These are phyloP conservation scores for Octonoba sinensis DNA, from an alignment of 2,888 invertebrate genomes.

Conservation along the genomic window DNA sequence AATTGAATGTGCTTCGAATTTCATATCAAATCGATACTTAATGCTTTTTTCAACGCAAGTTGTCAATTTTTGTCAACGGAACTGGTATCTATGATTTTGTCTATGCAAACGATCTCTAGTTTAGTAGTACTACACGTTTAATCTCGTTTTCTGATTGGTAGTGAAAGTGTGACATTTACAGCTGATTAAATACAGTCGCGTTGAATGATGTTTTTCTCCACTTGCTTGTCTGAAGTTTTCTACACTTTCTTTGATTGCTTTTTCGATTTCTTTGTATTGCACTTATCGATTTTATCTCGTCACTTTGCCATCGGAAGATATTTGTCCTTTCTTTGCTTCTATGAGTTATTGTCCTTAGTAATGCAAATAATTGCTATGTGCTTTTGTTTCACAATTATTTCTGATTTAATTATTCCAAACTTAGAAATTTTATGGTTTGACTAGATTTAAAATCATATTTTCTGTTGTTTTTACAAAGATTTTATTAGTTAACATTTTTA, in stretches of 20 bases:
- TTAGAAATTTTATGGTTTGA: too few relatives aligned
- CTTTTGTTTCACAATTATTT: neutral
- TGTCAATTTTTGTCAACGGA: too few relatives aligned
- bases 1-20: too few relatives aligned
- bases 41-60: too few relatives aligned
- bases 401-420: neutral
- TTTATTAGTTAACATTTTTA: too few relatives aligned
- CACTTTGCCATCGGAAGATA: neutral
- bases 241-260: slow-evolving; percentile 20
- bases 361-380: neutral
- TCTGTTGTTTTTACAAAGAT: too few relatives aligned
- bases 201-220: neutral
- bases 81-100: too few relatives aligned
- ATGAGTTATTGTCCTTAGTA: neutral
- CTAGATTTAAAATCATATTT: too few relatives aligned
- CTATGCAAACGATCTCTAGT: too few relatives aligned
- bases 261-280: slow-evolving; percentile 5
- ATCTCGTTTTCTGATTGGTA: slow-evolving; percentile 13
- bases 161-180: slow-evolving; percentile 20
- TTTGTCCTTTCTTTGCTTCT: too few relatives aligned
- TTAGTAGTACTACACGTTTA: too few relatives aligned
- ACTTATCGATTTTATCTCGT: neutral
- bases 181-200: slow-evolving; percentile 32
- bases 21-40: too few relatives aligned
- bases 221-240: neutral